Percentiles rank a stretch among this genome's conserved stretches.
Conservation (phyloP, 2,797 vertebrate genomes). For the Tragelaphus eurycerus region DNA sequence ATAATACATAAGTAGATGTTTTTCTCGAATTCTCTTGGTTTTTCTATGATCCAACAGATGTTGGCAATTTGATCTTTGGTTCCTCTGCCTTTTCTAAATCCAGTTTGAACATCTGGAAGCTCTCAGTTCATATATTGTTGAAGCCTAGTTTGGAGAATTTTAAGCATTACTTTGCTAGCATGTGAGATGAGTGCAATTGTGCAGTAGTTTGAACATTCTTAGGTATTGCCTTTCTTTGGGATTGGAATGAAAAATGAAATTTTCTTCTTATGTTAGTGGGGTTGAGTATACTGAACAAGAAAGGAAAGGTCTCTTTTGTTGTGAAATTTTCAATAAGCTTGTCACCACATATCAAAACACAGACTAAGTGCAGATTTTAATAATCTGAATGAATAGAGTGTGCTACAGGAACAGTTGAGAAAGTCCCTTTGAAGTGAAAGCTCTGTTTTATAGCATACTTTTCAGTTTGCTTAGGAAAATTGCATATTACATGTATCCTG, state of each 20-base stretch:
- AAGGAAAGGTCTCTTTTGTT: not conserved
- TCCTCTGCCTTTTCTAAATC: not conserved
- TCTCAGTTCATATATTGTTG: not conserved
- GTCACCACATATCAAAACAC: not conserved
- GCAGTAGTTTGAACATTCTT: not conserved
- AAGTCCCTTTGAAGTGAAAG: not conserved
- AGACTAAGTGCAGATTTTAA: not conserved
- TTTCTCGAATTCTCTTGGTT: not conserved
- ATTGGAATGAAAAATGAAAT: not conserved
- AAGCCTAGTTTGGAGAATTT: not conserved
- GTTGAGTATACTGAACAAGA: not conserved
- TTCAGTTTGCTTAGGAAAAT: not conserved
- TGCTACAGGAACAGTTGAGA: not conserved
- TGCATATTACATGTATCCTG: not conserved
- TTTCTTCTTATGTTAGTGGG: not conserved
- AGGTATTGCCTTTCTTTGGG: not conserved
- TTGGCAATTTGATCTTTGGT: not conserved
- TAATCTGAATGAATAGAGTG: not conserved
- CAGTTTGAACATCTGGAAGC: not conserved
- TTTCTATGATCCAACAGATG: not conserved
- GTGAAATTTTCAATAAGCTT: not conserved
- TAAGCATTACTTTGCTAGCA: not conserved
- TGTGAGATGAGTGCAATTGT: not conserved
- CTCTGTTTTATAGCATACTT: not conserved
- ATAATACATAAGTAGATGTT: not conserved